These are phyloP conservation scores for Hepsetus odoe DNA, from an alignment of 2,113 vertebrate genomes.

Conservation along the genomic window DNA sequence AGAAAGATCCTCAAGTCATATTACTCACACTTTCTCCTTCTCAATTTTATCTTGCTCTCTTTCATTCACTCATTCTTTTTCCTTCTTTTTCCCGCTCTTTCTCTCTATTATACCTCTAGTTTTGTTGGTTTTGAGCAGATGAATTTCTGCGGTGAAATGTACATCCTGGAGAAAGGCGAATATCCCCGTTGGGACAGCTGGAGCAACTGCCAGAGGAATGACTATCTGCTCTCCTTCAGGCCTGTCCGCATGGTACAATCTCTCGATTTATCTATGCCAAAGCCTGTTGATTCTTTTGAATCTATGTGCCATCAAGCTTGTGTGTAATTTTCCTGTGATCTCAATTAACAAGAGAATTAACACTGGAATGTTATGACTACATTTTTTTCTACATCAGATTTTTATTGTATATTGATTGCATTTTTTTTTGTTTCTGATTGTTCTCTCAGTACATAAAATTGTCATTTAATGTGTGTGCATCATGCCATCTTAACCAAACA, in stretches of 20 bases:
- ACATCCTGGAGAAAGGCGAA: constrained; percentile 83
- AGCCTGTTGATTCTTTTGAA: neutral
- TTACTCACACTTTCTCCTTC: constrained; percentile 16
- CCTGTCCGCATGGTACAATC: constrained; percentile 69
- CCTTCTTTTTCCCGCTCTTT: neutral
- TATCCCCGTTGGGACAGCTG: constrained; percentile 83
- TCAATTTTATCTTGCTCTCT: constrained; percentile 1
- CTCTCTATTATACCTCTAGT: constrained; percentile 28
- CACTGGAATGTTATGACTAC: neutral
- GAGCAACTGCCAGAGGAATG: constrained; percentile 81
- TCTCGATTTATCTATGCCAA: neutral
- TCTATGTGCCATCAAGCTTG: neutral
- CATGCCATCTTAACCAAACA: neutral
- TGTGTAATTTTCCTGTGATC: neutral
- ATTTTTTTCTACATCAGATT: neutral
- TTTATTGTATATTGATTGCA: no score
- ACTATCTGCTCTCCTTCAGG: constrained; percentile 82
- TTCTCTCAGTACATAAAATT: neutral
- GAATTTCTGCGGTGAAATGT: constrained; percentile 70
- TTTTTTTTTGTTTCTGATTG: neutral
- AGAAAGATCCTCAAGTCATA: constrained; percentile 18
- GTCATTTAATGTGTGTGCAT: neutral
- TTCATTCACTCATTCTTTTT: neutral
- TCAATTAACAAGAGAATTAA: neutral
- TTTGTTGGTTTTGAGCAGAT: constrained; percentile 63